Evolutionary conservation across 2,113 vertebrate genomes (phyloP).

Genomic region (Malurus alboscapulatus): DNA sequence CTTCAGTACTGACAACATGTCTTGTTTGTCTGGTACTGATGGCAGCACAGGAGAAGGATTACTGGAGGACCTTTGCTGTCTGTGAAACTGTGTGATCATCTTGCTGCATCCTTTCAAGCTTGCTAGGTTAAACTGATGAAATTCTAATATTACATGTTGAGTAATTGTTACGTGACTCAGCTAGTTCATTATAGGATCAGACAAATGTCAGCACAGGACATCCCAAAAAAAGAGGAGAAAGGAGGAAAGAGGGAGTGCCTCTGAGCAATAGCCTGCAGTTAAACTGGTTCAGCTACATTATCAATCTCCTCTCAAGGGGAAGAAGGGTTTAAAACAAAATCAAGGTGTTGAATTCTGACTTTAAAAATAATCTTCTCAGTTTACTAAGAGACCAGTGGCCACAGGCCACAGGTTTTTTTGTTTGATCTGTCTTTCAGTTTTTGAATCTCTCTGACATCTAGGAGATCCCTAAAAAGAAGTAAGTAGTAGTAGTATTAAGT

Average conservation of each 20-base stretch:
- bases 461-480: background rate
- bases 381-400: background rate
- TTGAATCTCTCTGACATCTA: background rate
- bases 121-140: background rate
- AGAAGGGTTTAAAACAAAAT: background rate
- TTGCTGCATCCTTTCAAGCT: background rate
- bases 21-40: background rate
- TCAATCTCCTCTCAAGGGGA: background rate
- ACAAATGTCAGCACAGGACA: background rate
- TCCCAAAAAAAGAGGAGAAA: background rate
- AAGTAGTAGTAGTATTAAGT: background rate
- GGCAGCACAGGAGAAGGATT: background rate
- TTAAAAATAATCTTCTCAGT: background rate
- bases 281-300: background rate
- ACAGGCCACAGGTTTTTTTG: background rate
- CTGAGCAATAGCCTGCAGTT: background rate
- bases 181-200: background rate
- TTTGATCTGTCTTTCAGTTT: background rate
- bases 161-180: background rate
- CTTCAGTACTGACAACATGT: fast-evolving
- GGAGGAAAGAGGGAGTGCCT: background rate
- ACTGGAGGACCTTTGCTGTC: background rate
- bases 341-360: background rate
- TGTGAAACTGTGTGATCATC: background rate
- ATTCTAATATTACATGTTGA: background rate